A percentile compares a stretch with the other conserved stretches of the same genome.
Conservation (phyloP, 2,888 invertebrate species). For the Ypsolopha sequella region DNA sequence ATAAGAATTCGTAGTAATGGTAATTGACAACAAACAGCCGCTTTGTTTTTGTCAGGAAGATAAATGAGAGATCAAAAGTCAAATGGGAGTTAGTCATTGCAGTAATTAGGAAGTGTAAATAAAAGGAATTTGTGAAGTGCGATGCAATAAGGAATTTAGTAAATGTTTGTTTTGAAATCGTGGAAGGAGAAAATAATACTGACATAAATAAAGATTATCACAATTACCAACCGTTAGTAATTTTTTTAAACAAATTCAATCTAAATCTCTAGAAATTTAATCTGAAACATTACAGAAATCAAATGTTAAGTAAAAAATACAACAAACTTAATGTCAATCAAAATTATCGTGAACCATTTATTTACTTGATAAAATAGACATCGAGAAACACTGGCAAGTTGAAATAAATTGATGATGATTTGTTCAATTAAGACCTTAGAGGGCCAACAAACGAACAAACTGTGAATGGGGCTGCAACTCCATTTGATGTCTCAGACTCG, state of each 20-base stretch:
- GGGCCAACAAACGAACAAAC: slow-evolving; percentile 19
- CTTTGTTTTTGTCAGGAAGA: not conserved
- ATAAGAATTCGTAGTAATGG: not conserved
- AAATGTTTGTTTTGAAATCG: no score
- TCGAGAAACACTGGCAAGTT: slow-evolving; percentile 19
- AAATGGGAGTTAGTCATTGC: not conserved
- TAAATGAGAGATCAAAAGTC: not conserved
- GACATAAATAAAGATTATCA: no score
- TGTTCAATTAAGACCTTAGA: slow-evolving; percentile 51
- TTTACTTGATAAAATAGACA: not conserved
- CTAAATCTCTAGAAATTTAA: no score
- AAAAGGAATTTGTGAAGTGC: no score
- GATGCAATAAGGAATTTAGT: no score
- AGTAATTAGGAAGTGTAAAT: not conserved
- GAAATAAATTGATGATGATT: slow-evolving; percentile 53
- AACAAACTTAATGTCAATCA: no score
- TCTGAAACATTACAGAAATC: no score
- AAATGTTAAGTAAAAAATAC: no score
- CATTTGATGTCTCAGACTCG: slow-evolving; percentile 31
- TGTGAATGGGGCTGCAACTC: slow-evolving; percentile 15
- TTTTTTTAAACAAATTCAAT: no score
- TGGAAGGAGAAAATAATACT: no score
- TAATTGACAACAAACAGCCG: not conserved
- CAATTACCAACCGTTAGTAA: no score
- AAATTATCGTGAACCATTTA: not conserved